Evolutionary conservation across 1,140 invertebrate genomes (phyloP), one percentile per base, ranked within the genome.

Genomic region (Papilio xuthus): DNA sequence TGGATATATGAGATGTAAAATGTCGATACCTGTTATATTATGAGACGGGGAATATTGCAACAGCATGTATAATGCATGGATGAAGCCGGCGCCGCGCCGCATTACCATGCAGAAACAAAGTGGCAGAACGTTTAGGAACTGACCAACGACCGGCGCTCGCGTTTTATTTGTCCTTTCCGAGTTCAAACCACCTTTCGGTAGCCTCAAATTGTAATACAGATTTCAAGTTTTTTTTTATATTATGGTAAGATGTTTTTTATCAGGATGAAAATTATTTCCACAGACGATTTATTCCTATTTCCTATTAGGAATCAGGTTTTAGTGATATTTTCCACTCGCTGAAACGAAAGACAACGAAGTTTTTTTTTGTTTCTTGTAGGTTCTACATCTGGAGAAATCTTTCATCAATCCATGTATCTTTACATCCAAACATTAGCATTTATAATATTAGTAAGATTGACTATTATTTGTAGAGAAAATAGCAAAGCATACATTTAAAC

Each of bases 161-260:
- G 47, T 63, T 69, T 20, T 73, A 20, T 20, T 4, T 47, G 42
- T 73, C 37, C 71, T 73, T 47, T 73, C 23, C n/a, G 42, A 73
- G 71, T 73, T 73, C 71, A 73, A 23, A 42, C 20, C 71, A 73
- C 71, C 71, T 73, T 73, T 50, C 71, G 71, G 71, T 73, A 73
- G 71, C 71, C 71, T 47, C 71, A 73, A 44, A 26, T 73, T 13
- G 60, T 15, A 67, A 67, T 67, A 67, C 60, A 67, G 13, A 67
- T 67, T 23, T 32, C 0, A 12, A 44, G 42, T 13, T 10, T 20
- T 56, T n/a, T 56, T 56, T n/a, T 7, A 28, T 15, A 18, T 28
- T 67, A 26, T 32, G 12, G 60, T 32, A 28, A 32, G 50, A 53
- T 53, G 2, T 53, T 20, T 53, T 53, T 53, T 44, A 6, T 53